Conservation (phyloP, 2,888 invertebrate species). For the Drosophila melanosoma region DNA sequence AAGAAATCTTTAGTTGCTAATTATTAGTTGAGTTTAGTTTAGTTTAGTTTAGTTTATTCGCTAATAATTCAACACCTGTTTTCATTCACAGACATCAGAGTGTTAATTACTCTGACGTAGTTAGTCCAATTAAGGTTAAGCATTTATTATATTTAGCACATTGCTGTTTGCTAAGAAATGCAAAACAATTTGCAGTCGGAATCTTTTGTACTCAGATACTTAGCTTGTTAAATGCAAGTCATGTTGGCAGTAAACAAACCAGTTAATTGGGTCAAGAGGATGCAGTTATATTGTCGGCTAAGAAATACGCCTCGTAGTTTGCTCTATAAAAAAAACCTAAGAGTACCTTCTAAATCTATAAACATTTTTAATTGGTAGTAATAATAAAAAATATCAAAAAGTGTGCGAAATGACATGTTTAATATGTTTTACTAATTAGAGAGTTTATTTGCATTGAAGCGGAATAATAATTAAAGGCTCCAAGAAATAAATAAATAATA, state of each 20-base stretch:
- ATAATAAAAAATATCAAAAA: not conserved
- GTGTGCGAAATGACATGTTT: not conserved
- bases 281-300: not conserved
- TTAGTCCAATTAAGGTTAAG: slow-evolving; percentile 28
- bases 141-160: slow-evolving; percentile 32
- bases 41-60: not conserved
- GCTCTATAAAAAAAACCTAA: too few relatives aligned
- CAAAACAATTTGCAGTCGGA: slow-evolving; percentile 4
- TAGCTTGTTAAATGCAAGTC: slow-evolving; percentile 18
- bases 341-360: not conserved
- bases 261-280: not conserved
- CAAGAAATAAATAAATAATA: not conserved
- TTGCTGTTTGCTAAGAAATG: slow-evolving; percentile 2
- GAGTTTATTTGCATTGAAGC: not conserved
- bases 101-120: slow-evolving; percentile 26
- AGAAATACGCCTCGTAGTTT: not conserved
- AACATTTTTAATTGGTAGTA: not conserved
- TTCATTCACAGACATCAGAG: slow-evolving; percentile 5
- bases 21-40: not conserved
- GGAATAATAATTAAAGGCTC: not conserved
- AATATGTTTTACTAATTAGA: not conserved
- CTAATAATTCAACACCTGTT: not conserved
- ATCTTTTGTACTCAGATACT: not conserved
- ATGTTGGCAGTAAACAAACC: slow-evolving; percentile 9
- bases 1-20: not conserved